Evolutionary conservation across 2,888 invertebrate genomes (phyloP).

Genomic region (Reticulitermes lucifugus): DNA sequence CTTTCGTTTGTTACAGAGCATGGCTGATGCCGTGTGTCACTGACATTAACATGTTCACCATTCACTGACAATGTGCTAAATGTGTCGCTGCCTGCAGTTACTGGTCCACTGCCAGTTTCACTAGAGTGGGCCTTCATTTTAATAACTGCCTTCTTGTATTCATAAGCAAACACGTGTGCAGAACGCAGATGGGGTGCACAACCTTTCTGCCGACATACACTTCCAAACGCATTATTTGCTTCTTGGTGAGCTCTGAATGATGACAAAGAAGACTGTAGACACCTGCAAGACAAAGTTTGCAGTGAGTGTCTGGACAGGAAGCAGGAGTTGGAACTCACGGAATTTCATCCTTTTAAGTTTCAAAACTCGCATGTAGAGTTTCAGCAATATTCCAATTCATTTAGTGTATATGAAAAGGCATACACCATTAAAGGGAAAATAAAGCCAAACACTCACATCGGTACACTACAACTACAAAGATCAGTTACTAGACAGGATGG

Average conservation of each 20-base stretch:
- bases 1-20: not conserved
- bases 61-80: not conserved
- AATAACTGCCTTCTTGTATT: not conserved
- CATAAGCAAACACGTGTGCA: not conserved
- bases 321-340: not conserved
- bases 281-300: constrained; percentile 51
- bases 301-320: constrained; percentile 10
- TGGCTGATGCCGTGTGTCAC: not conserved
- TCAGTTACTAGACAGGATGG: too few species aligned
- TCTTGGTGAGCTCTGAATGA: constrained; percentile 41
- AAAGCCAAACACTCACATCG: too few species aligned
- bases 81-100: not conserved
- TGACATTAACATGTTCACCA: not conserved
- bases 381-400: too few species aligned
- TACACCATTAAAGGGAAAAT: too few species aligned
- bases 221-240: constrained; percentile 22
- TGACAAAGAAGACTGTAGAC: constrained; percentile 29
- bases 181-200: not conserved
- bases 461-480: too few species aligned
- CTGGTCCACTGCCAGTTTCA: not conserved
- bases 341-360: not conserved
- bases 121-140: not conserved
- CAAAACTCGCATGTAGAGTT: too few species aligned
- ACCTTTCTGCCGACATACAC: constrained; percentile 4
- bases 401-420: not conserved